Conservation (phyloP, 2,113 vertebrate genomes). For the Varanus komodoensis region DNA sequence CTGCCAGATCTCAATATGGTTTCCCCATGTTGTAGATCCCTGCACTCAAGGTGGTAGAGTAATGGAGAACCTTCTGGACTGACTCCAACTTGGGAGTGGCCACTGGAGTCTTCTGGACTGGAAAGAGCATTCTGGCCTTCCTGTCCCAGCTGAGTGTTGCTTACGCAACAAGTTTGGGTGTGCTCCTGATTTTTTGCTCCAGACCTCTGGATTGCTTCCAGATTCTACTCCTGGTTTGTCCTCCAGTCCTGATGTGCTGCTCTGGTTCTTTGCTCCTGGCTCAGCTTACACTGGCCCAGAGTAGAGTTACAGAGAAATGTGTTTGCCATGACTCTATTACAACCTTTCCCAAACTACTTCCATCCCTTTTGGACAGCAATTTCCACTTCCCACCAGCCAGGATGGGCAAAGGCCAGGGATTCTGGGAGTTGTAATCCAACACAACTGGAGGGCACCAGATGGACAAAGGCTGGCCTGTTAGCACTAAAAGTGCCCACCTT, state of each 20-base stretch:
- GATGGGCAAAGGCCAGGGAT: neutral
- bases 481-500: neutral
- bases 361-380: neutral
- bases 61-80: neutral
- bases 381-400: neutral
- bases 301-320: too few relatives aligned
- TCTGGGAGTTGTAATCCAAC: neutral
- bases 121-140: neutral
- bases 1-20: neutral
- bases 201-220: neutral
- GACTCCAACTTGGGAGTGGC: neutral
- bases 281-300: too few relatives aligned
- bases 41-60: neutral
- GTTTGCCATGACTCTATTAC: too few relatives aligned
- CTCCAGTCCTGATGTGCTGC: neutral
- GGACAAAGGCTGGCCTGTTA: neutral
- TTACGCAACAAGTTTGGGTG: neutral
- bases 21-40: neutral
- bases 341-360: neutral
- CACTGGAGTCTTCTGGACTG: neutral
- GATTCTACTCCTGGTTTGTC: neutral
- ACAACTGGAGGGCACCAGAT: neutral
- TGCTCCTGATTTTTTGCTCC: neutral
- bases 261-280: neutral
- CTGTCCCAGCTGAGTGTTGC: neutral